Evolutionary conservation across 1,140 invertebrate species (phyloP), one percentile per base, ranked within the genome.

Genomic region (Cydia pomonella): DNA sequence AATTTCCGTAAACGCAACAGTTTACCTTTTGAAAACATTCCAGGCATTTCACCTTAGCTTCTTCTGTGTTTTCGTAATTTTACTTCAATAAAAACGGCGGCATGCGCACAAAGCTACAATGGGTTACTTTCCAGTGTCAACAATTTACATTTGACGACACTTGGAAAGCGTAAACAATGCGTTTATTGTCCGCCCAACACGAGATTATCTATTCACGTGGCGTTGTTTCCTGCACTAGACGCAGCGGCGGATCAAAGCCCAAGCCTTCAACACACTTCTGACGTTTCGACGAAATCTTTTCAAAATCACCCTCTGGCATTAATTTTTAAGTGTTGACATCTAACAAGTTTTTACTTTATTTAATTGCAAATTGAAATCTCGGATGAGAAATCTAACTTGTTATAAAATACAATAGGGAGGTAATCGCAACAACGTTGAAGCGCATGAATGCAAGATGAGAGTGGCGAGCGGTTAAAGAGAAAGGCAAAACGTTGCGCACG

Each of bases 141-240:
- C 29, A n/a, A 69, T 69, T 69, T 33, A 69, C 64, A 69, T 69
- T 29, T 33, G 64, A 16, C 33, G 29, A 69, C 64, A 41, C 64
- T 78, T 76, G 53, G 72, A 41, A 74, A 75, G 66, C 27, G 41
- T 75, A 72, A 71, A 75, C 74, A 72, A 44, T 59, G 44, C 74
- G n/a, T 77, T 78, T 77, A 75, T 63, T 44, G 62, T 73, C 72
- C 66, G 76, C 75, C 73, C 53, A 73, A 75, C 75, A 50, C 77
- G 44, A 71, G 74, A 81, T 81, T 83, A 82, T 78, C 80, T 85
- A 82, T 87, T 84, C 82, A 80, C 44, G 71, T 76, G 64, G 76
- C 78, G 27, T 74, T 76, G 80, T 80, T 80, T 87, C 82, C 84
- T 86, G 75, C 82, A 77, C 62, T 64, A 73, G 38, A 69, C 75